These are phyloP conservation scores for Coracopsis vasa DNA, from an alignment of 2,113 vertebrate species.

Conservation along the genomic window DNA sequence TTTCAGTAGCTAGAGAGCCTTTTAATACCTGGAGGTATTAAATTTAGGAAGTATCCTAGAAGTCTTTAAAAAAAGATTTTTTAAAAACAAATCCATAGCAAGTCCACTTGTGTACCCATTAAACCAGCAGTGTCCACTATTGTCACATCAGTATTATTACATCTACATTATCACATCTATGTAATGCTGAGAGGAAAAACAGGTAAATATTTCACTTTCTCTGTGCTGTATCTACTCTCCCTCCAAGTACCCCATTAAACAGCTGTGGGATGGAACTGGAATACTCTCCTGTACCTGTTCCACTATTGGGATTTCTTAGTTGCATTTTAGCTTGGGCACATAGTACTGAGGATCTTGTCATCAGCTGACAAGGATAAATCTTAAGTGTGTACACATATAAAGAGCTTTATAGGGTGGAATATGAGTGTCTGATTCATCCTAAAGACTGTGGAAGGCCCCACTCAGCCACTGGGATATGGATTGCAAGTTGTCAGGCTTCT, in stretches of 20 bases:
- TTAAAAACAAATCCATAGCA: background rate
- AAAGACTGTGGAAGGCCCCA: background rate
- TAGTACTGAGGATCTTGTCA: background rate
- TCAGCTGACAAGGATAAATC: background rate
- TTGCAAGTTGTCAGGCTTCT: background rate
- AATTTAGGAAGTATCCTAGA: background rate
- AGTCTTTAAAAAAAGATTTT: background rate
- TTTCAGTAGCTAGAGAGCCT: background rate
- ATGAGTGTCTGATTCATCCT: background rate
- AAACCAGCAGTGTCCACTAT: background rate
- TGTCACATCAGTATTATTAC: background rate
- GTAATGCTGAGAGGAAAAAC: background rate
- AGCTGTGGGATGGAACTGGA: background rate
- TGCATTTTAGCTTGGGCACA: background rate
- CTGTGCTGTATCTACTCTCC: background rate
- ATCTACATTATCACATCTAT: background rate
- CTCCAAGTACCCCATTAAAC: background rate
- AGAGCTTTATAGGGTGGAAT: background rate
- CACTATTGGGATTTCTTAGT: background rate
- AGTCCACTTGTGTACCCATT: background rate
- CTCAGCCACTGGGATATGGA: fast-evolving
- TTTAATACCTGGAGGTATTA: background rate
- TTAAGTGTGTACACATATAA: background rate
- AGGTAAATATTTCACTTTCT: background rate
- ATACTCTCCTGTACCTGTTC: background rate